Evolutionary conservation across 1,140 invertebrate genomes (phyloP).

Genomic region (honey bee (Apis mellifera)): Amel_HAv3.1 CM009937.2:9752001-9752500

Average conservation of each 20-base stretch:
- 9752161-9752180: conserved; percentile 45
- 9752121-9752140: conserved; percentile 29
- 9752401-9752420: neutral
- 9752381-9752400: neutral
- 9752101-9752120: conserved; percentile 11
- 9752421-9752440: too few relatives aligned
- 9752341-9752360: conserved; percentile 8
- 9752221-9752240: conserved; percentile 43
- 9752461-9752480: too few relatives aligned
- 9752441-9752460: too few relatives aligned
- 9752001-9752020: neutral
- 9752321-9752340: too few relatives aligned
- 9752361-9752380: neutral
- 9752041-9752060: neutral
- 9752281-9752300: conserved; percentile 55
- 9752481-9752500: too few relatives aligned
- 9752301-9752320: conserved; percentile 27
- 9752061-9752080: conserved; percentile 4
- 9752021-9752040: neutral
- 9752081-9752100: neutral
- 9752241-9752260: conserved; percentile 56
- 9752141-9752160: conserved; percentile 19
- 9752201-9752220: conserved; percentile 51
- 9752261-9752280: conserved; percentile 46
- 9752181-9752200: conserved; percentile 55